Conservation (phyloP, 2,888 invertebrate genomes). For the Priapulus caudatus region DNA sequence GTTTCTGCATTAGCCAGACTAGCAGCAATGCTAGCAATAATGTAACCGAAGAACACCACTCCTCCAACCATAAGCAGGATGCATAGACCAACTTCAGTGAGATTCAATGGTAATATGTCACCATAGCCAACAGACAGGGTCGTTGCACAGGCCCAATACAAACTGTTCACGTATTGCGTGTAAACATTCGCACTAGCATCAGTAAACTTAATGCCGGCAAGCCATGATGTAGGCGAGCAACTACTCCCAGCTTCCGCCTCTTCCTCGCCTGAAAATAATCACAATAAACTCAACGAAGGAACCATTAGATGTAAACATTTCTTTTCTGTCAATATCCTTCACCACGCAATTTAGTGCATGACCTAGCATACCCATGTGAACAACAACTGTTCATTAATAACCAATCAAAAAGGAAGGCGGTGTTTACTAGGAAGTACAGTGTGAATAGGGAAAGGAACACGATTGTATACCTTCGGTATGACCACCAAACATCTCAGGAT, state of each 20-base stretch:
- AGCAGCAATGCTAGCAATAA: conserved; percentile 22
- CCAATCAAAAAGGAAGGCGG: no score
- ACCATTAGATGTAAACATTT: no score
- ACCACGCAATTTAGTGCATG: no score
- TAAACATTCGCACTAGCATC: neutral
- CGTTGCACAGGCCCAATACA: conserved; percentile 15
- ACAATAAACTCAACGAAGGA: no score
- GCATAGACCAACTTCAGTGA: conserved; percentile 11
- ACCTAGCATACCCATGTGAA: no score
- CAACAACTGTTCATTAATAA: no score
- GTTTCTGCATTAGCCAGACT: conserved; percentile 22
- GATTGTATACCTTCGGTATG: no score
- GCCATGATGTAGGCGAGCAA: conserved; percentile 14
- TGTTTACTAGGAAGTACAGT: no score
- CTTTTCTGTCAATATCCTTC: no score
- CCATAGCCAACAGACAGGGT: conserved; percentile 13
- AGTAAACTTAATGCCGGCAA: conserved; percentile 4
- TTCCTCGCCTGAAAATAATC: no score
- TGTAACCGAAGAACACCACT: conserved; percentile 21
- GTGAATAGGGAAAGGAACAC: no score
- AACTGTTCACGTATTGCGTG: conserved; percentile 11
- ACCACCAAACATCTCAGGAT: neutral
- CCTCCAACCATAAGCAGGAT: conserved; percentile 19
- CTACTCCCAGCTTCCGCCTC: neutral
- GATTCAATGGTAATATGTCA: conserved; percentile 6